These are phyloP conservation scores for Eucera pruinosa DNA, from an alignment of 2,888 invertebrate genomes.

Conservation along the genomic window DNA sequence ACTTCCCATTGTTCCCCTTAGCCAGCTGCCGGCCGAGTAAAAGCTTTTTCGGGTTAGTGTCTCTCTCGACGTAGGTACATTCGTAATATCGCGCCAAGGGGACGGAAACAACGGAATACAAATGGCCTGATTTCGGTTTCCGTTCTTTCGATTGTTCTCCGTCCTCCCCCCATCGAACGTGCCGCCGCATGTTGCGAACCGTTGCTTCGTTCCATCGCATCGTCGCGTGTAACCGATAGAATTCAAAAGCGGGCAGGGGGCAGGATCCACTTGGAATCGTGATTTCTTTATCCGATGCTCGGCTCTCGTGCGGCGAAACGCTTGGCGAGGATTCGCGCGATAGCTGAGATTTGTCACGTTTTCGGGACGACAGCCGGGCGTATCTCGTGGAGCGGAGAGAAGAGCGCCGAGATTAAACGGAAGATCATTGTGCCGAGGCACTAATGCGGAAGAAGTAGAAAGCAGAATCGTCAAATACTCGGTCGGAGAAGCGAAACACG, in stretches of 20 bases:
- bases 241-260: no score
- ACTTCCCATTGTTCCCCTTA: conserved; percentile 34
- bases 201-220: no score
- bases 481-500: background rate
- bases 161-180: conserved; percentile 19
- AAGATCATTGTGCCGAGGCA: background rate
- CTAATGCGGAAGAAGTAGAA: background rate
- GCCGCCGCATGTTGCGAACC: conserved; percentile 29
- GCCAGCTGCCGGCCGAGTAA: conserved; percentile 37
- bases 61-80: background rate
- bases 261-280: background rate
- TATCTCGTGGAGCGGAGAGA: no score
- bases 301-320: no score
- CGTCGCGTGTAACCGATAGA: no score
- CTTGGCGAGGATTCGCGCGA: no score
- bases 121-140: conserved; percentile 44
- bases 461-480: background rate
- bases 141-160: conserved; percentile 33
- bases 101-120: conserved; percentile 44
- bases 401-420: background rate
- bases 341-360: no score
- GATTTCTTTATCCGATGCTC: conserved; percentile 6
- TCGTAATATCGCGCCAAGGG: conserved; percentile 14
- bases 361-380: background rate
- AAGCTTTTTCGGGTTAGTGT: conserved; percentile 47